Evolutionary conservation across 2,113 vertebrate species (phyloP).

Genomic region (Hiodon tergisus): DNA sequence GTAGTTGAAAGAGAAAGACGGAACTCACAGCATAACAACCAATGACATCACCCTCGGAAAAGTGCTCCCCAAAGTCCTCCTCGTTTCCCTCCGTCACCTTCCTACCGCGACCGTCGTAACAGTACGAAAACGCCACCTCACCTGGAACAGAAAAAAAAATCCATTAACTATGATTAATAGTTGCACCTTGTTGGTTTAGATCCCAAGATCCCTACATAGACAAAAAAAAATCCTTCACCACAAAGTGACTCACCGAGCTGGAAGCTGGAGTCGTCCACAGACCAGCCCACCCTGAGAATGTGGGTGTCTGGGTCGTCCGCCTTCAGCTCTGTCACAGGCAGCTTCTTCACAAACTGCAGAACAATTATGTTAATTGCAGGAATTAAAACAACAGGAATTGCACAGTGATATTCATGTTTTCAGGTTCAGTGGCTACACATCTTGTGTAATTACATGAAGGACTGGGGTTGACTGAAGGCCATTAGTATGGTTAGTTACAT

Average conservation of each 20-base stretch:
- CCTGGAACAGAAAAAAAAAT: constrained; percentile 49
- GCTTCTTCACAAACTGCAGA: constrained; percentile 62
- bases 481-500: no score
- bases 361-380: background rate
- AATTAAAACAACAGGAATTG: background rate
- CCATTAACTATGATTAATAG: background rate
- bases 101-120: constrained; percentile 70
- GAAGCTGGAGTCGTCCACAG: constrained; percentile 57
- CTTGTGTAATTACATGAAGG: no score
- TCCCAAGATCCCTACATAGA: no score
- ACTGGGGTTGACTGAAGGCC: no score
- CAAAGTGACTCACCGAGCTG: constrained; percentile 68
- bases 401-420: background rate
- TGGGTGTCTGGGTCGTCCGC: constrained; percentile 47
- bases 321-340: constrained; percentile 50
- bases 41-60: constrained; percentile 76
- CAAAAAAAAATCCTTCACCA: no score
- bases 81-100: constrained; percentile 68
- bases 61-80: constrained; percentile 72
- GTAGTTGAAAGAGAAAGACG: background rate
- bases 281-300: constrained; percentile 79
- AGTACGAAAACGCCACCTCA: constrained; percentile 75
- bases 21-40: constrained; percentile 79
- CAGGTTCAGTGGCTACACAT: background rate
- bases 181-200: no score